Conservation (phyloP, 2,888 invertebrate species). For the Empis stercorea region DNA sequence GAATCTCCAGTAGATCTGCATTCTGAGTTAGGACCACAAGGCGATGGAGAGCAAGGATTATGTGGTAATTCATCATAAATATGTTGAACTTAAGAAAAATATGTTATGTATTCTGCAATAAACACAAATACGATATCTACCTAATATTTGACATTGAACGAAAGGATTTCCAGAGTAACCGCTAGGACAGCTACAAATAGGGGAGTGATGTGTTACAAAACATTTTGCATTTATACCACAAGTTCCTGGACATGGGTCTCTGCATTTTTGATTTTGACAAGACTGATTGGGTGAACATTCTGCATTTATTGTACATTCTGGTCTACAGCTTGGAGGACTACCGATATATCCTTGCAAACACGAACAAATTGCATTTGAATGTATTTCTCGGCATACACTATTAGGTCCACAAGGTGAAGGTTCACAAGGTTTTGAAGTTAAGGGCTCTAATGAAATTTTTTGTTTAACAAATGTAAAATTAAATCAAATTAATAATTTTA, state of each 20-base stretch:
- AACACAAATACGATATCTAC: no score
- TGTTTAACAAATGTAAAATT: constrained; percentile 6
- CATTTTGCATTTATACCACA: constrained; percentile 65
- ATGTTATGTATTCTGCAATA: not conserved
- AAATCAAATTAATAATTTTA: constrained; percentile 28
- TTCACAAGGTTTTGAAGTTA: constrained; percentile 47
- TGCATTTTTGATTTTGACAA: constrained; percentile 66
- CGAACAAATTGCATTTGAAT: constrained; percentile 59
- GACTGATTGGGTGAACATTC: constrained; percentile 63
- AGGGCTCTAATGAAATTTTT: constrained; percentile 24
- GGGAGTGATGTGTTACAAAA: constrained; percentile 67
- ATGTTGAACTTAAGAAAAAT: constrained; percentile 33
- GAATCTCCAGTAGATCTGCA: constrained; percentile 53
- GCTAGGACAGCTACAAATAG: constrained; percentile 60
- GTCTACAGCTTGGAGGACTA: constrained; percentile 63
- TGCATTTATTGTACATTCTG: constrained; percentile 60
- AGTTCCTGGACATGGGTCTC: constrained; percentile 70
- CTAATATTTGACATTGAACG: constrained; percentile 46
- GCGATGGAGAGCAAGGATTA: constrained; percentile 64
- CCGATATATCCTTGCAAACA: constrained; percentile 59
- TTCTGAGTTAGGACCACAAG: constrained; percentile 67
- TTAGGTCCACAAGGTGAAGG: constrained; percentile 68
- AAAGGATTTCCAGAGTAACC: constrained; percentile 65
- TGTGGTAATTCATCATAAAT: constrained; percentile 34
- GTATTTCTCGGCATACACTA: constrained; percentile 60